phyloP scores from a whole-genome alignment of 2,113 vertebrate species.

The Gnathonemus longibarbis region DNA sequence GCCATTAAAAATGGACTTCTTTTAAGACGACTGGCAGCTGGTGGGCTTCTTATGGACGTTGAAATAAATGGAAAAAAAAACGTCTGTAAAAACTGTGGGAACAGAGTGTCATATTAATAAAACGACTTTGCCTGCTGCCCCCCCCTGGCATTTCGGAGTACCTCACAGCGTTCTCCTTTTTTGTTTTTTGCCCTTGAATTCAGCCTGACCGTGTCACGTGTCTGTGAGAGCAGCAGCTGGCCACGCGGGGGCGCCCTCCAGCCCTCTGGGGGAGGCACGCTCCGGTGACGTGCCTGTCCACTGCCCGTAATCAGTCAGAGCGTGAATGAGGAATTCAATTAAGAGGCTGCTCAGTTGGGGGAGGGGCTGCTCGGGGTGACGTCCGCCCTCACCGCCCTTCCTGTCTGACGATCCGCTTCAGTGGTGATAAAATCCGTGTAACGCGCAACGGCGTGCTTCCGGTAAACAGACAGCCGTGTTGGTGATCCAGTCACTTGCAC shows the following conservation, averaged over 20 bases:
- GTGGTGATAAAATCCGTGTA: not conserved
- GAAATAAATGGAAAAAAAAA: not conserved
- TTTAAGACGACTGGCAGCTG: not conserved
- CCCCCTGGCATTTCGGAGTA: not conserved
- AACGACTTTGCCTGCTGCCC: not conserved
- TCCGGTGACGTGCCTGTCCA: not conserved
- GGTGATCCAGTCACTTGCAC: not conserved
- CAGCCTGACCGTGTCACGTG: not conserved
- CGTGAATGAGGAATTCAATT: not conserved
- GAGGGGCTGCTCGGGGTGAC: too few relatives aligned
- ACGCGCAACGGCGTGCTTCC: not conserved
- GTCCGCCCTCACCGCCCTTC: not conserved
- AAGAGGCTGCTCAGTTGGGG: not conserved
- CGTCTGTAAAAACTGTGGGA: not conserved
- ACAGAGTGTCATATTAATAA: not conserved
- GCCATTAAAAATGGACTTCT: not conserved
- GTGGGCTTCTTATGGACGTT: not conserved
- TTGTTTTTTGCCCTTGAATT: not conserved
- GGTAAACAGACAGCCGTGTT: not conserved
- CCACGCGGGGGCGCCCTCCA: not conserved
- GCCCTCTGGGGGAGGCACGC: not conserved
- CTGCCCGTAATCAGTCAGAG: not conserved
- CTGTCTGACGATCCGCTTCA: not conserved
- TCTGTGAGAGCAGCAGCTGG: not conserved
- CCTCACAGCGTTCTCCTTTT: not conserved